phyloP scores from a whole-genome alignment of 1,140 invertebrate species.

The Eciton burchellii region DNA sequence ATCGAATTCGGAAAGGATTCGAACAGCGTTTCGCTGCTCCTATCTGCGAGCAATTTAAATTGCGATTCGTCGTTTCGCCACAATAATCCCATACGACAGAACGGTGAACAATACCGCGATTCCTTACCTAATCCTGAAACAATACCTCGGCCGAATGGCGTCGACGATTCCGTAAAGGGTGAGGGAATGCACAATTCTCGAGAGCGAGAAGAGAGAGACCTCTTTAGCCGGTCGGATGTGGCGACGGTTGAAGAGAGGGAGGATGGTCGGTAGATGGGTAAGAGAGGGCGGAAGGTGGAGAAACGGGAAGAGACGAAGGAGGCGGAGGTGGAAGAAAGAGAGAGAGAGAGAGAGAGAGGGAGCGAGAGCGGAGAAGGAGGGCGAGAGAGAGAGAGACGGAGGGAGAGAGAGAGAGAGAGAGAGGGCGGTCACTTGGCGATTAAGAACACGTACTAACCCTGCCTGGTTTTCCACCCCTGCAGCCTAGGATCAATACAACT shows the following conservation, averaged over 20 bases:
- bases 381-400: slow-evolving; percentile 71
- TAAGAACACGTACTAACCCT: slow-evolving; percentile 86
- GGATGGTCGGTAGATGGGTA: background rate
- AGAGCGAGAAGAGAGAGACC: slow-evolving; percentile 78
- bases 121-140: slow-evolving; percentile 82
- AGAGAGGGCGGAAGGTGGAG: slow-evolving; percentile 70
- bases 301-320: slow-evolving; percentile 59
- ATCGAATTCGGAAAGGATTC: slow-evolving; percentile 10
- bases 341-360: slow-evolving; percentile 67
- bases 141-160: slow-evolving; percentile 81
- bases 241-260: slow-evolving; percentile 54
- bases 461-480: slow-evolving; percentile 85
- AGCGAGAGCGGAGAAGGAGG: slow-evolving; percentile 80
- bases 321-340: slow-evolving; percentile 55
- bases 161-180: slow-evolving; percentile 67
- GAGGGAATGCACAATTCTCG: slow-evolving; percentile 63
- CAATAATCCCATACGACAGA: slow-evolving; percentile 48
- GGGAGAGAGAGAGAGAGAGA: slow-evolving; percentile 77
- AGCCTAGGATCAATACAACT: slow-evolving; percentile 86
- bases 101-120: slow-evolving; percentile 66
- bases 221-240: slow-evolving; percentile 78
- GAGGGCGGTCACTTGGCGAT: slow-evolving; percentile 86
- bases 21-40: background rate
- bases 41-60: slow-evolving; percentile 41
- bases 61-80: slow-evolving; percentile 55